phyloP scores from a whole-genome alignment of 2,888 invertebrate genomes.

The Philereme vetulata region DNA sequence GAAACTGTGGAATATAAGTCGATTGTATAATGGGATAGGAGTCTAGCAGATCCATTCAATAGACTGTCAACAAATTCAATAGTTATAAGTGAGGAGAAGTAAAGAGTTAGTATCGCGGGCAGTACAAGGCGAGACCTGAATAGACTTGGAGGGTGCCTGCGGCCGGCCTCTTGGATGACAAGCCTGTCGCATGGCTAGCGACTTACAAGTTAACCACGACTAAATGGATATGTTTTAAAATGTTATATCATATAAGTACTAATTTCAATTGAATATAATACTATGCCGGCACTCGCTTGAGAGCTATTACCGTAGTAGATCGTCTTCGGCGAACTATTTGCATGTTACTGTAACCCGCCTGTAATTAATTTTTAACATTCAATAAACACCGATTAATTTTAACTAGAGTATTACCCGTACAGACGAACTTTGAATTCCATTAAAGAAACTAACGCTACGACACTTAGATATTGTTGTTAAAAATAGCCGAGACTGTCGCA shows the following conservation, averaged over 20 bases:
- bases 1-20: conserved; percentile 2
- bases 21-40: not conserved
- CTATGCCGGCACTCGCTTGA: conserved; percentile 41
- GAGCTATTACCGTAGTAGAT: conserved; percentile 3
- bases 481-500: conserved; percentile 41
- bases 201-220: conserved; percentile 57
- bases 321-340: not conserved
- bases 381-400: conserved; percentile 39
- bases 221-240: conserved; percentile 72
- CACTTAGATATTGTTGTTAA: conserved; percentile 29
- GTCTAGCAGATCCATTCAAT: conserved; percentile 9
- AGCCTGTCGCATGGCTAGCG: conserved; percentile 50
- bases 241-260: conserved; percentile 62
- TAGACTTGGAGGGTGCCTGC: not conserved
- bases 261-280: conserved; percentile 34
- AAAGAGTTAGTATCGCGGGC: conserved; percentile 11
- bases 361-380: conserved; percentile 38
- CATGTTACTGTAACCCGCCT: conserved; percentile 28
- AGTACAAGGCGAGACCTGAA: not conserved
- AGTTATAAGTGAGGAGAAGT: not conserved
- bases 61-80: conserved; percentile 18
- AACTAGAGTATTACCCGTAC: conserved; percentile 32
- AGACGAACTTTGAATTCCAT: conserved; percentile 33
- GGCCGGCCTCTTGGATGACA: conserved; percentile 17
- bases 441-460: conserved; percentile 35